Base-by-base conservation (phyloP, 2,113 vertebrate genomes). In the Ameiurus melas region DNA sequence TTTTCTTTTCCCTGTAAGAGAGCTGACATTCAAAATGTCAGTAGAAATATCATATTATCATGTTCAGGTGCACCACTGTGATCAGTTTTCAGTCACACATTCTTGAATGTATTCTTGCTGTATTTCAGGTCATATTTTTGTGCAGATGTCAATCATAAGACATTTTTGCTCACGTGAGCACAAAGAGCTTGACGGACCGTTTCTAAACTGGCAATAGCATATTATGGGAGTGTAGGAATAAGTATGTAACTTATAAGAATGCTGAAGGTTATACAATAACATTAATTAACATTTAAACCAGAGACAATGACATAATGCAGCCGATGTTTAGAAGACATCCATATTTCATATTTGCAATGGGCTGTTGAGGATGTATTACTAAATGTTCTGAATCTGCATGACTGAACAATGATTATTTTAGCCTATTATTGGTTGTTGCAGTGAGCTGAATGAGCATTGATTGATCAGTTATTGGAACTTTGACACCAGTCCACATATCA, bases 381-480 rank as follows among this genome's bases (percentile, higher is more conserved):
- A 30, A 53, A 55, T 16, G 62, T 43, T 81, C 14, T 33, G 20
- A 47, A 47, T 19, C n/a, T 55, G 47, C 22, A 55, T 39, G 30
- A 68, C 30, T 66, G 17, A 68, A 79, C 57, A 64, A 66, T 62
- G 84, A 10, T 12, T 60, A 13, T 39, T 55, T 39, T 39, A 60
- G 33, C 14, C 12, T 39, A 25, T 81, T 19, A 3, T 0, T 64
- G 20, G 68, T 57, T 33, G 13, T 75, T 58, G 33, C 84, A 84
- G 68, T 77, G n/a, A 58, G 83, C 30, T 68, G 66, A 68, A 64
- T 84, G 39, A 83, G 62, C 60, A 47, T 7, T 53, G 17, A 89
- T 80, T 43, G 20, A 89, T 89, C 13, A 6, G 73, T 89, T 83
- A 66, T 62, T 85, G 83, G 68, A 85, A 82, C 78, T 86, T 90